Evolutionary conservation across 2,113 vertebrate genomes (phyloP).

Genomic region (Phyllopteryx taeniolatus): DNA sequence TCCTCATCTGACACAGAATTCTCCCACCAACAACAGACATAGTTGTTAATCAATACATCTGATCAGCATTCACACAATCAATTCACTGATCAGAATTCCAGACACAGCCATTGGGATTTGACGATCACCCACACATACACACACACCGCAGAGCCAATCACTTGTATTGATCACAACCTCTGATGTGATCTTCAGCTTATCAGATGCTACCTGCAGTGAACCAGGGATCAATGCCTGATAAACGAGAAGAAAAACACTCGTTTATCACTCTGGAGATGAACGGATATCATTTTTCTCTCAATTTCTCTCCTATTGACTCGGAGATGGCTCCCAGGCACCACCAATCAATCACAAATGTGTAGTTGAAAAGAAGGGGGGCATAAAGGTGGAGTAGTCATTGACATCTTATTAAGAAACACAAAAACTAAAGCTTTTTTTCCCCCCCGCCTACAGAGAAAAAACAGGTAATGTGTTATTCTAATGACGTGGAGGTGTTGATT

Average conservation of each 20-base stretch:
- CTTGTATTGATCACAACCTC: constrained; percentile 64
- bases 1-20: constrained; percentile 12
- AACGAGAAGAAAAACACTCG: constrained; percentile 73
- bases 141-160: constrained; percentile 54
- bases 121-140: constrained; percentile 24
- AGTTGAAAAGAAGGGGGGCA: constrained; percentile 49
- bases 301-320: constrained; percentile 68
- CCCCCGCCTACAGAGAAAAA: neutral
- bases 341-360: constrained; percentile 67
- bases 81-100: constrained; percentile 66
- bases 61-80: constrained; percentile 65
- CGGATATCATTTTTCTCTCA: constrained; percentile 72
- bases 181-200: constrained; percentile 73
- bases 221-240: constrained; percentile 69
- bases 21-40: constrained; percentile 46
- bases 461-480: neutral
- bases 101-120: constrained; percentile 51
- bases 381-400: constrained; percentile 51
- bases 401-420: constrained; percentile 48
- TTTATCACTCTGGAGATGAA: constrained; percentile 70
- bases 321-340: constrained; percentile 49
- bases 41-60: constrained; percentile 59
- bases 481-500: neutral
- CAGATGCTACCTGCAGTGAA: constrained; percentile 70
- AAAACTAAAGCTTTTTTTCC: constrained; percentile 10